A percentile compares a stretch with the other conserved stretches of the same genome.
Conservation (phyloP, 2,888 invertebrate species). For the Dynastes grantii region DNA sequence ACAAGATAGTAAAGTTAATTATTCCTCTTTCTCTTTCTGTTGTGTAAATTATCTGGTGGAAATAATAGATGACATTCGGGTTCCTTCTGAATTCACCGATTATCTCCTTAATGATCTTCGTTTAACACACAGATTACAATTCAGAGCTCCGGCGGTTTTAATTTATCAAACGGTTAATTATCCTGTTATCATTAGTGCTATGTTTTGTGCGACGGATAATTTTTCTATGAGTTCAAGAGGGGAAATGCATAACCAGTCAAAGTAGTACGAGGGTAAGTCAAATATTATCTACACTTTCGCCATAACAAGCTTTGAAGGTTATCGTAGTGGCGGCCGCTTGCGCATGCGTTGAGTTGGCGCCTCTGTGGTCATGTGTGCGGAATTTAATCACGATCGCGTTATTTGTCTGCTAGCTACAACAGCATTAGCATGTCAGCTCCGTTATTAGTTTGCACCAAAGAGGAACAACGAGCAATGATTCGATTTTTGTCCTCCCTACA, state of each 20-base stretch:
- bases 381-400: too few relatives aligned
- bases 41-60: conserved; percentile 39
- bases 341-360: too few relatives aligned
- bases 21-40: conserved; percentile 33
- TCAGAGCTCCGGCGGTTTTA: background rate
- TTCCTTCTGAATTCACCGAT: conserved; percentile 18
- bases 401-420: too few relatives aligned
- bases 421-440: too few relatives aligned
- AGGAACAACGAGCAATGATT: too few relatives aligned
- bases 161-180: conserved; percentile 12
- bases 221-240: background rate
- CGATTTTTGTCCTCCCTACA: too few relatives aligned
- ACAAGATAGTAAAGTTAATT: conserved; percentile 15
- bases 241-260: background rate
- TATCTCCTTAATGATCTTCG: conserved; percentile 38
- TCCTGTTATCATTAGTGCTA: conserved; percentile 8
- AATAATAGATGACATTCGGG: conserved; percentile 29
- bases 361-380: too few relatives aligned
- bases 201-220: background rate
- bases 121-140: conserved; percentile 28
- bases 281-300: too few relatives aligned
- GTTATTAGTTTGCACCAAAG: too few relatives aligned
- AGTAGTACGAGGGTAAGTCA: too few relatives aligned
- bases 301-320: too few relatives aligned
- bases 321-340: too few relatives aligned